Base-by-base conservation (phyloP, 2,113 vertebrate species). In the Platichthys flesus region DNA sequence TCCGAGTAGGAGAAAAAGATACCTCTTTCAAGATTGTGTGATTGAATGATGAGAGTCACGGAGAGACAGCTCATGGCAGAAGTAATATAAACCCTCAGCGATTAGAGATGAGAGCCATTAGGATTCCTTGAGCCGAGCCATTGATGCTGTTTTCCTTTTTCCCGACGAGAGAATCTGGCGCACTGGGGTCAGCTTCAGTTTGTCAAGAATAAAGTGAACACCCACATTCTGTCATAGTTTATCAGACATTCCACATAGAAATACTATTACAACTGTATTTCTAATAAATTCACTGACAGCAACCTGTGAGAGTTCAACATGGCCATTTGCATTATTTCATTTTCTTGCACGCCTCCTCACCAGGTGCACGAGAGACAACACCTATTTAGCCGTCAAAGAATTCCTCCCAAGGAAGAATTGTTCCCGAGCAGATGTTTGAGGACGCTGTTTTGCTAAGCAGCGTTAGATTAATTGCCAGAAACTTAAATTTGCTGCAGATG, bases 381-480 rank as follows among this genome's bases (percentile, higher is more conserved):
- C 26, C 3, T 47, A 9, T 8, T 52, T 18, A 26, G 54, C n/a
- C 18, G 3, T 61, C 58, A 18, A 6, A 31, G 15, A 57, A 57
- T 15, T 26, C 21, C 18, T 35, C 9, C 4, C 15, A 13, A 28
- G 47, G 26, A 80, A 14, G 21, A 18, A 31, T 35, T 55, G 23
- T 55, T 56, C 71, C 47, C 2, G 66, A 81, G 24, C 63, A 75
- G 82, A 84, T 83, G 84, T 85, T 65, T 59, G 51, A 74, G 72
- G 69, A 64, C 15, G 18, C 40, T 26, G 54, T 60, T 74, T 67
- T 49, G 63, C 76, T 57, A 79, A 83, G 49, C 64, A 74, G 60
- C 12, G 45, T 74, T 85, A 82, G 72, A 86, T 83, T 51, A 76
- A 84, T 85, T 54, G 52, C 58, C 70, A 61, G 35, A 74, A 85